Evolutionary conservation across 2,888 invertebrate species (phyloP).

Genomic region (Euplexia lucipara): DNA sequence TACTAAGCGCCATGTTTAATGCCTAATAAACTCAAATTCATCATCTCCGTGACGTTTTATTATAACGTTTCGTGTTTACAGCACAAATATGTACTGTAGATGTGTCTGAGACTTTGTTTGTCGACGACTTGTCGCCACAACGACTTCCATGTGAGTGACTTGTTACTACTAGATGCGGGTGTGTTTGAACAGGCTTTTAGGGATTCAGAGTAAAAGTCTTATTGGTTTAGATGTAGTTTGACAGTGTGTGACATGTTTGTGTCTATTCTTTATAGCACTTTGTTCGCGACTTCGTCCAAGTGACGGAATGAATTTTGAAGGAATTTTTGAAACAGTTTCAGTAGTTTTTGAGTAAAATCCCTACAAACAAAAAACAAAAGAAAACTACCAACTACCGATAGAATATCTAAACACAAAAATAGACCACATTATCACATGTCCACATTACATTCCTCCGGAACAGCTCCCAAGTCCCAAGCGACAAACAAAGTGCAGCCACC

Average conservation of each 20-base stretch:
- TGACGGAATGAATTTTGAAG: no score
- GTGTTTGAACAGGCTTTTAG: slow-evolving; percentile 38
- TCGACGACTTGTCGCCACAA: slow-evolving; percentile 9
- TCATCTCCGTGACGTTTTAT: slow-evolving; percentile 51
- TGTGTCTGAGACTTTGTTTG: slow-evolving; percentile 23
- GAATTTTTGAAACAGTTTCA: no score
- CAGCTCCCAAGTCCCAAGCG: neutral
- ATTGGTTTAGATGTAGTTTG: slow-evolving; percentile 23
- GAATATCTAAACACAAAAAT: slow-evolving; percentile 1
- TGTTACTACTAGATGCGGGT: slow-evolving; percentile 43
- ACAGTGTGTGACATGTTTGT: neutral
- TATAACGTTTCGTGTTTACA: slow-evolving; percentile 29
- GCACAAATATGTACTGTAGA: slow-evolving; percentile 34
- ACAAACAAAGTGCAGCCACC: slow-evolving; percentile 56
- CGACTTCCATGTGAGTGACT: slow-evolving; percentile 17
- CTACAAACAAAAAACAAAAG: no score
- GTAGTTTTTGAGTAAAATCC: no score
- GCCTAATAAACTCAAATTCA: slow-evolving; percentile 55
- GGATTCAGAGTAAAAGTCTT: slow-evolving; percentile 4
- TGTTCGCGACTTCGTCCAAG: no score
- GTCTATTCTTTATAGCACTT: no score
- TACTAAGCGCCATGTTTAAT: slow-evolving; percentile 33
- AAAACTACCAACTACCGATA: no score
- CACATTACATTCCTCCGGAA: slow-evolving; percentile 10
- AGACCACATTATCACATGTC: slow-evolving; percentile 10